Evolutionary conservation across 2,113 vertebrate species (phyloP).

Genomic region (Abramis brama): DNA sequence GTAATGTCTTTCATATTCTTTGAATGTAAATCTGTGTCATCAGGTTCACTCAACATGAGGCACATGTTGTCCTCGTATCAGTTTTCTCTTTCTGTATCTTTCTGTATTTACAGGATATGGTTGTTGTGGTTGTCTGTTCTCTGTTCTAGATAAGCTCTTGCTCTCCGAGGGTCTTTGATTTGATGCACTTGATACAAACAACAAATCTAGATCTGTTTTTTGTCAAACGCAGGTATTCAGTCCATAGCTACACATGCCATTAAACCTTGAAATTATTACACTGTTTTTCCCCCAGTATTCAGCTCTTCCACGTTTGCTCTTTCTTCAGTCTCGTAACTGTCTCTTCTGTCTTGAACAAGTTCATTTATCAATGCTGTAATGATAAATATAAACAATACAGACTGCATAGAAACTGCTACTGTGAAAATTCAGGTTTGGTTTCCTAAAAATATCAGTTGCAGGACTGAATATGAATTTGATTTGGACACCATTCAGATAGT

Average conservation of each 20-base stretch:
- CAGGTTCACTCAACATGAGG: not conserved
- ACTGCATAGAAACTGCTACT: constrained; percentile 23
- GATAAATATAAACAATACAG: constrained; percentile 25
- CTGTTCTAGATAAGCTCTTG: constrained; percentile 11
- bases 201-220: constrained; percentile 56
- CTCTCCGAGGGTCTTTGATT: constrained; percentile 55
- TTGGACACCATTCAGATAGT: constrained; percentile 49
- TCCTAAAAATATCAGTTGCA: constrained; percentile 51
- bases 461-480: constrained; percentile 50
- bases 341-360: not conserved
- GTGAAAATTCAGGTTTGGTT: not conserved
- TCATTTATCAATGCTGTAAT: constrained; percentile 16
- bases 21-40: not conserved
- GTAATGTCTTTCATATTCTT: not conserved
- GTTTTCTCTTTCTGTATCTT: not conserved
- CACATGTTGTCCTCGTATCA: not conserved
- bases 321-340: constrained; percentile 3
- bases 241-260: constrained; percentile 54
- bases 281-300: constrained; percentile 19
- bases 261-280: constrained; percentile 52
- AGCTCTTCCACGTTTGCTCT: constrained; percentile 28
- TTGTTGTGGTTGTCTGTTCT: constrained; percentile 1
- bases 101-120: not conserved
- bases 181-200: constrained; percentile 53
- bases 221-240: constrained; percentile 54